Percentiles rank a stretch among this genome's conserved stretches.
These are phyloP conservation scores for Gymnoscopelus braueri DNA, from an alignment of 2,797 vertebrate genomes.

Conservation along the genomic window DNA sequence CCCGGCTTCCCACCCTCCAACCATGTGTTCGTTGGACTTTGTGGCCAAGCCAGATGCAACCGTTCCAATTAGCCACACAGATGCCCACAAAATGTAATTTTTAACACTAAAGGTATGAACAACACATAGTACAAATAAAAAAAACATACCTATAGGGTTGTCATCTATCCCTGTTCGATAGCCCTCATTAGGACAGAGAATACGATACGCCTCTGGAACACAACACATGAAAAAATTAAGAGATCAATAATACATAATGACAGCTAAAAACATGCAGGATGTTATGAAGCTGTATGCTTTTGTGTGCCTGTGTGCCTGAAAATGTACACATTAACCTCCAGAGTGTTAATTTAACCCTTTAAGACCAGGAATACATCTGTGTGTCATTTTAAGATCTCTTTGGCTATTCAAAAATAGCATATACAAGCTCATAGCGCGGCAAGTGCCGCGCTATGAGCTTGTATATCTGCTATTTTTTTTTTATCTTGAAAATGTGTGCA, in stretches of 20 bases:
- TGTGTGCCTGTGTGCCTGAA: not conserved
- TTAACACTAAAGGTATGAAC: not conserved
- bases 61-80: too few relatives aligned
- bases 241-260: slow-evolving; percentile 21
- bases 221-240: slow-evolving; percentile 14
- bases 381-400: too few relatives aligned
- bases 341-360: too few relatives aligned
- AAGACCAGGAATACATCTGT: too few relatives aligned
- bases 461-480: too few relatives aligned
- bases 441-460: too few relatives aligned
- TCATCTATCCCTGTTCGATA: slow-evolving; percentile 58
- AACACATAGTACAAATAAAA: not conserved
- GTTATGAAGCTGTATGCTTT: not conserved
- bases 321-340: not conserved
- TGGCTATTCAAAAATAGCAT: too few relatives aligned
- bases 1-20: too few relatives aligned
- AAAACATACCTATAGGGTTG: slow-evolving; percentile 65
- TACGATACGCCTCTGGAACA: slow-evolving; percentile 69
- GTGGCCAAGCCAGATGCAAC: not conserved
- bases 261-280: not conserved
- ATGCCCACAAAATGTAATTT: not conserved
- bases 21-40: too few relatives aligned
- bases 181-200: slow-evolving; percentile 73
- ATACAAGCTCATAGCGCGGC: too few relatives aligned
- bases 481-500: too few relatives aligned